Percentiles rank a stretch among this genome's conserved stretches.
phyloP scores from a whole-genome alignment of 2,888 invertebrate genomes.

The Lepidochrysops patricia region DNA sequence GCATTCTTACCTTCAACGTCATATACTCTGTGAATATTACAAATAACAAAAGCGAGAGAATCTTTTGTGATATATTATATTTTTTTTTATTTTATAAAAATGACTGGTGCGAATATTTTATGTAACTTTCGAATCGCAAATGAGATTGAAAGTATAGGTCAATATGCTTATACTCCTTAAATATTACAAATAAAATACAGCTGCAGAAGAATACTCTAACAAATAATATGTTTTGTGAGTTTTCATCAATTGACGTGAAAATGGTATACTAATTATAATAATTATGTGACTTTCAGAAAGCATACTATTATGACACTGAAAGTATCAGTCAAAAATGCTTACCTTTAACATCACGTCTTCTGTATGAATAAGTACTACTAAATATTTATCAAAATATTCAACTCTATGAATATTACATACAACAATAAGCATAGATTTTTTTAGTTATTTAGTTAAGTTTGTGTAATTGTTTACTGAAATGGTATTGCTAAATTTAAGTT shows the following conservation, averaged over 20 bases:
- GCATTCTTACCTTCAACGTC: neutral
- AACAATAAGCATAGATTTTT: slow-evolving; percentile 70
- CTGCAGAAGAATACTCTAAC: too few species aligned
- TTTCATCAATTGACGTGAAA: too few species aligned
- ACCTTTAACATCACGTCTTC: too few species aligned
- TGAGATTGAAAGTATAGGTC: neutral
- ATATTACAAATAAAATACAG: neutral
- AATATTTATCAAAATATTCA: too few species aligned
- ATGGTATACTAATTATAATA: neutral
- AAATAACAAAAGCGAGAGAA: neutral
- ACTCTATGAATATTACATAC: slow-evolving; percentile 29
- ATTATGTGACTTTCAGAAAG: neutral
- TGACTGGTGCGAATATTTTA: neutral
- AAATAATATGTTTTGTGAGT: too few species aligned
- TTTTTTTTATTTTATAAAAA: neutral
- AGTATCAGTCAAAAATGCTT: neutral
- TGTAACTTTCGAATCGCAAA: neutral
- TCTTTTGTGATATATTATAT: neutral
- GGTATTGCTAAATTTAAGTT: too few species aligned
- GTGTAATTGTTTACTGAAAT: too few species aligned
- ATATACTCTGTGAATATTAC: neutral
- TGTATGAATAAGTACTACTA: too few species aligned
- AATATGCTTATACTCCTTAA: neutral
- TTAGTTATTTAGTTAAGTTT: too few species aligned
- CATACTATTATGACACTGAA: neutral